A percentile compares a stretch with the other conserved stretches of the same genome.
Conservation (phyloP, 2,888 invertebrate genomes). For the Agriopis aurantiaria region DNA sequence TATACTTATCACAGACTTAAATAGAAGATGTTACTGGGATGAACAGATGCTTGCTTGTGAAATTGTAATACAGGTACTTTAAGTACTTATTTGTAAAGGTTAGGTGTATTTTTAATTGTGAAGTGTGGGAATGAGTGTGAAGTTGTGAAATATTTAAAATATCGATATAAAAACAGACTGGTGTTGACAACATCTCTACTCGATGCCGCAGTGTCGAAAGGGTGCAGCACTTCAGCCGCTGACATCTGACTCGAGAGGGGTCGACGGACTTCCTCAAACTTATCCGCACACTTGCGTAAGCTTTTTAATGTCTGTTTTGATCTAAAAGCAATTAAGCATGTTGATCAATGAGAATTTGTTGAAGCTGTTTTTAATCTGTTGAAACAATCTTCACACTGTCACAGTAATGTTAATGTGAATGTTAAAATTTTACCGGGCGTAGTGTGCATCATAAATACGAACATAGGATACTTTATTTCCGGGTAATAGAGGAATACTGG, state of each 20-base stretch:
- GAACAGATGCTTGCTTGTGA: too few species aligned
- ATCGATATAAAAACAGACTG: conserved; percentile 47
- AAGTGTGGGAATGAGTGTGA: too few species aligned
- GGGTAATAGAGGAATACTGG: too few species aligned
- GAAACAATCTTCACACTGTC: neutral
- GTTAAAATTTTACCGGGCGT: too few species aligned
- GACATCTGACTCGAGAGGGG: conserved; percentile 78
- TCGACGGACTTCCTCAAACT: conserved; percentile 71
- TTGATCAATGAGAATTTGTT: conserved; percentile 10
- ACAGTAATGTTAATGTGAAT: neutral
- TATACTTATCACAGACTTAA: too few species aligned
- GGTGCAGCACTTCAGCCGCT: conserved; percentile 78
- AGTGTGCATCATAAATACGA: too few species aligned
- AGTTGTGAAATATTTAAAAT: neutral
- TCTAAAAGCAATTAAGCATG: conserved; percentile 18
- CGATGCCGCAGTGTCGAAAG: conserved; percentile 82
- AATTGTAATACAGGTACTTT: too few species aligned
- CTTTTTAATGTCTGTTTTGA: conserved; percentile 47
- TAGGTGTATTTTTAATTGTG: too few species aligned
- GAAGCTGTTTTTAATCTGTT: neutral
- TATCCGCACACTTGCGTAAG: conserved; percentile 55
- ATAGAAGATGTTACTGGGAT: too few species aligned
- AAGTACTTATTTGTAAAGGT: too few species aligned
- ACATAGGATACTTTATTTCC: too few species aligned
- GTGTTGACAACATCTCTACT: conserved; percentile 51